These are phyloP conservation scores for Ibidorhyncha struthersii DNA, from an alignment of 2,113 vertebrate species.

Conservation along the genomic window DNA sequence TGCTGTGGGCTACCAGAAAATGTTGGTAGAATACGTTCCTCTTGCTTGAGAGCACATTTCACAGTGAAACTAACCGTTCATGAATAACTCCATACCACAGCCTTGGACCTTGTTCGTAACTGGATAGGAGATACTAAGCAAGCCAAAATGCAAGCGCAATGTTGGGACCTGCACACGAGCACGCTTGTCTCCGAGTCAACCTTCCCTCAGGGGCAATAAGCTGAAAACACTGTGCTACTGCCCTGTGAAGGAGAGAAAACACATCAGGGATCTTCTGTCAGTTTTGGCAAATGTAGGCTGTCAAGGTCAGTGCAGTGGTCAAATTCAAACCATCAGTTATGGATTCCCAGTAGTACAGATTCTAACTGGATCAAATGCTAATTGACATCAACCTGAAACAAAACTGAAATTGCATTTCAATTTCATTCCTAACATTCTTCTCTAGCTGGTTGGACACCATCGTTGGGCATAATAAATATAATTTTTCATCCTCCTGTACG, in stretches of 20 bases:
- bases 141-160: background rate
- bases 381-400: background rate
- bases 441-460: background rate
- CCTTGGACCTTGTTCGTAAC: background rate
- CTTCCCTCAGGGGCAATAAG: background rate
- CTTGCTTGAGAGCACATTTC: slow-evolving; percentile 14
- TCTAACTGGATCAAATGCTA: background rate
- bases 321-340: background rate
- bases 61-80: background rate
- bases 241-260: background rate
- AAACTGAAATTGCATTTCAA: background rate
- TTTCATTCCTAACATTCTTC: background rate
- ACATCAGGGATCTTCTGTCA: background rate
- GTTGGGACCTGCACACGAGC: background rate
- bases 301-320: background rate
- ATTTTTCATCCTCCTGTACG: background rate
- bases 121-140: background rate
- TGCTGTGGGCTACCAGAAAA: slow-evolving; percentile 54
- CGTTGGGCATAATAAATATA: background rate
- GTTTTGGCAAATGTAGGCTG: background rate
- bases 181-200: fast-evolving
- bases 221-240: background rate
- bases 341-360: background rate
- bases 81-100: background rate
- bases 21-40: background rate